Evolutionary conservation across 2,888 invertebrate genomes (phyloP), one percentile per base, ranked within the genome.

Genomic region (Drosophila incognita): DNA sequence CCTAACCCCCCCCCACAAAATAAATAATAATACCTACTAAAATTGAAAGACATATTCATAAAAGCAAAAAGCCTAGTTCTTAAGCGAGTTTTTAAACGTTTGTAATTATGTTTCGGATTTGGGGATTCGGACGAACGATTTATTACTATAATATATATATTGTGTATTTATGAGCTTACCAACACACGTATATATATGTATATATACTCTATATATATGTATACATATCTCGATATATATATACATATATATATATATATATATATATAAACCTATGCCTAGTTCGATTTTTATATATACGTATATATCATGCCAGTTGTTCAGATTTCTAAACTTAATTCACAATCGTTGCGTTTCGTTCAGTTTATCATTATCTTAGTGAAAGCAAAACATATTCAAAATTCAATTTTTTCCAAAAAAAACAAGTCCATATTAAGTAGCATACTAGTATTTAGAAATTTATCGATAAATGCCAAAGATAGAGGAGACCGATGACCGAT

Each of bases 121-220:
- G 51, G 38, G 54, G 56, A 56, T 38, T 38, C 27, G 56, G 36
- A 38, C 54, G 24, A 56, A 57, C 31, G 69, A 70, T 76, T 74
- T 76, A 62, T 62, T 69, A 68, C 69, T 62, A 57, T 68, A 36
- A 36, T 13, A 65, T 70, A 64, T 67, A 56, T 82, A 84, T 82
- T 85, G 74, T 87, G 88, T 89, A 90, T 88, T 87, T 90, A 90
- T 87, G 87, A 87, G 90, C 87, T 87, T 87, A 82, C 49, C 71
- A 85, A 58, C 57, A 52, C 36, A 24, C 48, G 48, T 58, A 69
- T 69, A 49, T 79, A 69, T 76, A 65, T 69, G 76, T 69, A 79
- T 82, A 69, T 87, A 76, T 53, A 48, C 27, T 24, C 51, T 66
- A 48, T 64, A 38, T 77, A 51, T 68, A 74, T 69, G 59, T 71